Evolutionary conservation across 2,113 vertebrate species (phyloP).

Genomic region (Pogonocichla stellata): DNA sequence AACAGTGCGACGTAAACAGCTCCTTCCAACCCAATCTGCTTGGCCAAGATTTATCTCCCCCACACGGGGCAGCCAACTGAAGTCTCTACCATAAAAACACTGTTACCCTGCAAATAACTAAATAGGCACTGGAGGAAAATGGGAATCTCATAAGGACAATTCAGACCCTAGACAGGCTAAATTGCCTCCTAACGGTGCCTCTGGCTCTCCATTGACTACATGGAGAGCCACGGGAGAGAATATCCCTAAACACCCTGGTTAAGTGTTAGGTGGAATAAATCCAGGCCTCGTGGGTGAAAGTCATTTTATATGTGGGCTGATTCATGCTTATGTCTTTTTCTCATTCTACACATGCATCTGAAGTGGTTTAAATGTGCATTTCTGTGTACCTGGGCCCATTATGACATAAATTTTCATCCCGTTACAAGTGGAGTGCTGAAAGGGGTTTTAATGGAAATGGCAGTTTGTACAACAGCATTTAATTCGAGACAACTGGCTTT

Average conservation of each 20-base stretch:
- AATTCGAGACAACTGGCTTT: neutral
- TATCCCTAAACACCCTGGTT: neutral
- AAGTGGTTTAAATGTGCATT: neutral
- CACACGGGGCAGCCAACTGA: neutral
- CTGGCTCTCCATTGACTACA: slow-evolving; percentile 12
- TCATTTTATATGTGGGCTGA: neutral
- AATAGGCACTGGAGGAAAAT: neutral
- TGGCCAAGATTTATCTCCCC: slow-evolving; percentile 8
- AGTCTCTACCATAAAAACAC: neutral
- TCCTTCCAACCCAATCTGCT: neutral
- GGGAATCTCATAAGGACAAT: slow-evolving; percentile 27
- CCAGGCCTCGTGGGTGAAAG: neutral
- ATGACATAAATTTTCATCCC: neutral
- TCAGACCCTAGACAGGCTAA: slow-evolving; percentile 13
- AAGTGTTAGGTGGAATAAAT: slow-evolving; percentile 1
- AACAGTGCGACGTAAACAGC: neutral
- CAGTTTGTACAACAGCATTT: neutral
- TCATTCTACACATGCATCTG: neutral
- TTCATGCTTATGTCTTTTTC: neutral
- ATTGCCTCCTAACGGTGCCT: slow-evolving; percentile 30
- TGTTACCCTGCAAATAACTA: slow-evolving; percentile 6
- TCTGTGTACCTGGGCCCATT: neutral
- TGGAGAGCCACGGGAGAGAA: slow-evolving; percentile 8
- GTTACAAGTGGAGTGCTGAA: neutral
- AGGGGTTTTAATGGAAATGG: neutral